phyloP scores from a whole-genome alignment of 2,797 vertebrate genomes.

The Spondyliosoma cantharus region DNA sequence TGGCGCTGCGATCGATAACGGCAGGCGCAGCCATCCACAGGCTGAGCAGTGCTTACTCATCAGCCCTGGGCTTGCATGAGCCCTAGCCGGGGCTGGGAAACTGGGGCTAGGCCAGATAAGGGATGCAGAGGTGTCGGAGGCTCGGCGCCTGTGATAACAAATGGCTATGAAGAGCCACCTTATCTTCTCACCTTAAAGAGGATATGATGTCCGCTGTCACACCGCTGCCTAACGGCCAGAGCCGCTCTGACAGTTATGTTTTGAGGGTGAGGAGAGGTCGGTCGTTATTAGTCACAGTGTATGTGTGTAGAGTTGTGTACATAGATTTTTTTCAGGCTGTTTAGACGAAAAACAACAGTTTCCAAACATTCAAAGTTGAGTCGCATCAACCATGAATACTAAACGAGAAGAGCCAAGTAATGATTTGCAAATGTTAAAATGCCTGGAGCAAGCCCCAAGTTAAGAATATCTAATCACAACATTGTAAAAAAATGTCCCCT shows the following conservation, averaged over 20 bases:
- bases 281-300: conserved; percentile 32
- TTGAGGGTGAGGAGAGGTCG: conserved; percentile 56
- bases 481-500: conserved; percentile 17
- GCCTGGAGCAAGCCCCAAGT: conserved; percentile 52
- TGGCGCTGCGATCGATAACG: conserved; percentile 75
- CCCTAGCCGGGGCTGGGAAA: conserved; percentile 35
- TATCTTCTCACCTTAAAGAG: conserved; percentile 80
- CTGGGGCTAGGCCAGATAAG: conserved; percentile 74
- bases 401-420: conserved; percentile 48
- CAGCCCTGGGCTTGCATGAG: conserved; percentile 60
- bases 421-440: conserved; percentile 62
- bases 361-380: conserved; percentile 31
- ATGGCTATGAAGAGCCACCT: conserved; percentile 74
- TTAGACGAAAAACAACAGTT: conserved; percentile 19
- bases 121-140: conserved; percentile 70
- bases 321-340: not conserved
- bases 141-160: conserved; percentile 70
- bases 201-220: conserved; percentile 77
- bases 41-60: conserved; percentile 78
- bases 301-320: not conserved
- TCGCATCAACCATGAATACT: conserved; percentile 41
- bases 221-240: conserved; percentile 63
- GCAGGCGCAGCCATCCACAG: conserved; percentile 60
- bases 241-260: conserved; percentile 59
- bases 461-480: conserved; percentile 61